Evolutionary conservation across 2,888 invertebrate species (phyloP), one percentile per base, ranked within the genome.

Genomic region (Papilio demoleus): DNA sequence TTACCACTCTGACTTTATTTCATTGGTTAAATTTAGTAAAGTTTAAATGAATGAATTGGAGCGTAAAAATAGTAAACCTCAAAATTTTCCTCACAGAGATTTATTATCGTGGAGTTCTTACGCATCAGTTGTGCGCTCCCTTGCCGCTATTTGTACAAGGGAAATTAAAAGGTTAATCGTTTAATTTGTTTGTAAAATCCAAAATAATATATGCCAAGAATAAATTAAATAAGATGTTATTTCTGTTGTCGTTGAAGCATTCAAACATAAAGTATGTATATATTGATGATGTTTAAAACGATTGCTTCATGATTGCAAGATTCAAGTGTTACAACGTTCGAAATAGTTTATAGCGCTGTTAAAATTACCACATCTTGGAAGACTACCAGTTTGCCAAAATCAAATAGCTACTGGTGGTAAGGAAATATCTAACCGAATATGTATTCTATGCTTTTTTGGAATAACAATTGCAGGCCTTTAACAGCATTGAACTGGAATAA

Each of bases 91-190:
- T 65, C 38, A 27, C 27, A 56, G 24, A 65, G 53, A 65, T 65
- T 65, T 65, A 53, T 65, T 65, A 65, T 65, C 64, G 38, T 65
- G 53, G 40, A 65, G 64, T 38, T 40, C 53, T 56, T 40, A 65
- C 53, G 64, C 64, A 38, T 65, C 40, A 65, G 64, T 65, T 65
- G 64, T 56, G 64, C 64, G 64, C 38, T 17, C 64, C 64, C 40
- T 65, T 65, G 27, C n/a, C 53, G 64, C 17, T 56, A 53, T 53
- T 38, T 56, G 64, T 53, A 53, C 3, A 53, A 27, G 40, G 36
- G 56, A 56, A 17, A 65, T 65, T 65, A 53, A 65, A 65, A 65
- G 34, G 24, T 65, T 65, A 65, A 53, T 38, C 53, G 40, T 19
- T 65, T 53, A 40, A 38, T 22, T 65, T 65, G 40, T 40, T 56